These are phyloP conservation scores for Neoitamus cyanurus DNA, from an alignment of 2,888 invertebrate genomes.

Conservation along the genomic window DNA sequence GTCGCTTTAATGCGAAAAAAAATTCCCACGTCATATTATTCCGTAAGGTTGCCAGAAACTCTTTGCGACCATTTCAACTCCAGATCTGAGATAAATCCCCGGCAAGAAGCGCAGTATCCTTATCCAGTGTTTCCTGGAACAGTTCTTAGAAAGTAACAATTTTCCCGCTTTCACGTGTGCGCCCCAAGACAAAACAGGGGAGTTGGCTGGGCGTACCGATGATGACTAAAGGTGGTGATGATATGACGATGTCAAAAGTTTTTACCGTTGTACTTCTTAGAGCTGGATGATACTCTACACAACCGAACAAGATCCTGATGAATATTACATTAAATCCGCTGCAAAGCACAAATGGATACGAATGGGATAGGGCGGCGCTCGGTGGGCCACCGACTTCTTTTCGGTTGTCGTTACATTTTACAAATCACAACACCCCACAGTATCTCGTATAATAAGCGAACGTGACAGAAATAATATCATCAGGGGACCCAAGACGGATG, in stretches of 20 bases:
- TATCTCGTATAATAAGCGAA: not conserved
- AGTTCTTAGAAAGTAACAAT: not conserved
- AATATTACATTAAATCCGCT: constrained; percentile 20
- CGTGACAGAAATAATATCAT: not conserved
- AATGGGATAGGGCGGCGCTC: not conserved
- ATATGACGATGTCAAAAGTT: constrained; percentile 32
- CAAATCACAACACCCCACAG: not conserved
- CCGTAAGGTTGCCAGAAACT: not conserved
- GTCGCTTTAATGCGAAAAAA: not conserved
- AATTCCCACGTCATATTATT: not conserved
- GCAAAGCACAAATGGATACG: not conserved
- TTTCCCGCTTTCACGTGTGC: not conserved
- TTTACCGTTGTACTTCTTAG: not conserved
- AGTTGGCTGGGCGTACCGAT: not conserved
- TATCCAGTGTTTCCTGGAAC: not conserved
- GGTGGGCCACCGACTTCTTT: not conserved
- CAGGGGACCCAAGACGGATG: not conserved
- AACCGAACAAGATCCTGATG: not conserved
- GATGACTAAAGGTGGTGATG: constrained; percentile 13
- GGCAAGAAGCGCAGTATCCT: not conserved
- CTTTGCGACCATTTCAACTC: not conserved
- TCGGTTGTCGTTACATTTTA: constrained; percentile 4
- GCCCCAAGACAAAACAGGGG: not conserved
- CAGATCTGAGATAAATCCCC: not conserved
- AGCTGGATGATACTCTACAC: not conserved